These are phyloP conservation scores for Drosophila melanocephala DNA, from an alignment of 2,888 invertebrate genomes.

Conservation along the genomic window DNA sequence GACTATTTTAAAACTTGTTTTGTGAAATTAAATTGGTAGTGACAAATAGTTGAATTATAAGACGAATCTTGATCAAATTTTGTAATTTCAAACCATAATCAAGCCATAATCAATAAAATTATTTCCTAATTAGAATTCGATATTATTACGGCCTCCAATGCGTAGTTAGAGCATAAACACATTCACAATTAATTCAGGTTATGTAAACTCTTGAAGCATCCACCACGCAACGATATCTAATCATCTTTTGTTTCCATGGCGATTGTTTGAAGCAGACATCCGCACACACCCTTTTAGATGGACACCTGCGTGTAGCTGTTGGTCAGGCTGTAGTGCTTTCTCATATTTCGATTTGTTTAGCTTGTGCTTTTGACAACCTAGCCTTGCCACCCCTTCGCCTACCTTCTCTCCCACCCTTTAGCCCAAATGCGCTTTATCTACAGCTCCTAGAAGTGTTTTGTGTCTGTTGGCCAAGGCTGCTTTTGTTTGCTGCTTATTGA, in stretches of 20 bases:
- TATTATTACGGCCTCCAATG: not conserved
- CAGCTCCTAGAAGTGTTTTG: constrained; percentile 15
- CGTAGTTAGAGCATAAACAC: no score
- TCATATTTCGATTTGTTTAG: constrained; percentile 20
- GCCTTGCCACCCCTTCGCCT: not conserved
- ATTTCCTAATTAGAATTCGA: not conserved
- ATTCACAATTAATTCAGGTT: not conserved
- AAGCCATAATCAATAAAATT: not conserved
- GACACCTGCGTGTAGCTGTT: not conserved
- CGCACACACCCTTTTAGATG: not conserved
- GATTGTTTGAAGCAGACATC: not conserved
- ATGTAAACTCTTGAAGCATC: not conserved
- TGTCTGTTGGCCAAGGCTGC: constrained; percentile 30
- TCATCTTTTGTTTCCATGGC: constrained; percentile 13
- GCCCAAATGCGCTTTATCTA: not conserved
- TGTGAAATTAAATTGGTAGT: not conserved
- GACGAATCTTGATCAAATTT: accelerated
- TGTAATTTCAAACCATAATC: not conserved
- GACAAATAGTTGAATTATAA: not conserved
- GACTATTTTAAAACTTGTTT: no score
- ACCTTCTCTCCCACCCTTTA: not conserved
- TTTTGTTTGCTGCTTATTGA: constrained; percentile 51
- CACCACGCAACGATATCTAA: constrained; percentile 1
- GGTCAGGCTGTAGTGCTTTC: not conserved
- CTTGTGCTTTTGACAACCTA: constrained; percentile 26